Evolutionary conservation across 2,888 invertebrate genomes (phyloP).

Genomic region (Biston betularia): DNA sequence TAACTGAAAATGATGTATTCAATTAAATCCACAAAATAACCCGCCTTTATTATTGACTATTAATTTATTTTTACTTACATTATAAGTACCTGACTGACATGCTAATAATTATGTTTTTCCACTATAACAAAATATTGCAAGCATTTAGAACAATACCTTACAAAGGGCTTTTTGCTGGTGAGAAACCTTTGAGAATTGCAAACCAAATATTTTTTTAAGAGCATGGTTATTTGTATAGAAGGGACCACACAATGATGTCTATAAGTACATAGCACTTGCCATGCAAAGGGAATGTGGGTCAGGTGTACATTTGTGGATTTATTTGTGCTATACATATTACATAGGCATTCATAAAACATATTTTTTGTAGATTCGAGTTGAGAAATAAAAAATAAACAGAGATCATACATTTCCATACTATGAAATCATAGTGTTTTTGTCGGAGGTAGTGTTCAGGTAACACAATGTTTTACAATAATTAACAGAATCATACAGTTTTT

Average conservation of each 20-base stretch:
- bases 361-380: conserved; percentile 1
- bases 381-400: neutral
- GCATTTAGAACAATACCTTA: no score
- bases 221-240: no score
- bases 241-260: no score
- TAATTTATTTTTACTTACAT: neutral
- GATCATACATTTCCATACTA: conserved; percentile 14
- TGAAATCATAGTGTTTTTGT: neutral
- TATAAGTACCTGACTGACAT: no score
- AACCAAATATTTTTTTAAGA: no score
- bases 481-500: neutral
- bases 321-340: no score
- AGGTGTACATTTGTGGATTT: neutral
- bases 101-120: no score
- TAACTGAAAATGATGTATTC: neutral
- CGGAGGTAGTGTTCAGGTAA: neutral
- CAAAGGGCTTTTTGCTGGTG: no score
- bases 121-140: no score
- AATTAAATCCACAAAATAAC: neutral
- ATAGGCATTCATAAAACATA: neutral
- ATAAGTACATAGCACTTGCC: neutral
- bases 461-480: neutral
- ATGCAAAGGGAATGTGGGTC: neutral
- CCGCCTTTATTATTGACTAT: neutral
- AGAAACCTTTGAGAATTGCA: no score